Evolutionary conservation across 2,888 invertebrate species (phyloP), one percentile per base, ranked within the genome.

Genomic region (Eupithecia pulchellata): DNA sequence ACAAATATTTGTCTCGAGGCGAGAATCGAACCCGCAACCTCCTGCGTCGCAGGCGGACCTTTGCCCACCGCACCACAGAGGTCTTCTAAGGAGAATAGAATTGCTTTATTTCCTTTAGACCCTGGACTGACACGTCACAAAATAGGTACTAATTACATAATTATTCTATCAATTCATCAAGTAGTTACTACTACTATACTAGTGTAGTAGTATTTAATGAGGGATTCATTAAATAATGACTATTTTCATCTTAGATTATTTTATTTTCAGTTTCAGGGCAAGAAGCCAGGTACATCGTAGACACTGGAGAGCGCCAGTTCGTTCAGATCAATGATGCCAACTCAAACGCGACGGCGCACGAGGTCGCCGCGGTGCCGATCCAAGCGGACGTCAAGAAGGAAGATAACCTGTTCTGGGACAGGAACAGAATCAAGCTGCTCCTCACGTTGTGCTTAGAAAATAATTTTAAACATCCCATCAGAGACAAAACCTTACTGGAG

Each of bases 371-470:
- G 8, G 69, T 62, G 3, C 66, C 42, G 4, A 4, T 57, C 55
- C 84, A 86, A 60, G 47, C 70, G 13, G 64, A 71, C 4, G 82
- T 82, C 64, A 85, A 84, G 68, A 86, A 72, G 30, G 72, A 86
- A n/a, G 86, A 88, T 63, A 87, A 86, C 34, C 84, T 77, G 64
- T 91, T 92, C 73, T 94, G 94, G 94, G 90, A 92, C 58, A 82
- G 88, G 74, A 86, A 84, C 71, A 92, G 90, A 86, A 86, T 92
- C 13, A 91, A 88, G 77, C 67, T 85, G 30, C 81, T 94, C 2
- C 87, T 94, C 1, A 86, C 86, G 32, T 76, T 92, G 11, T 91
- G 92, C 73, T 77, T 89, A 39, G 89, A 92, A 64, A 85, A 86
- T 62, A 86, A 82, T 74, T 86, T 84, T 62, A 88, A 83, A 76